Conservation (phyloP, 2,888 invertebrate genomes). For the Linyphia triangularis region DNA sequence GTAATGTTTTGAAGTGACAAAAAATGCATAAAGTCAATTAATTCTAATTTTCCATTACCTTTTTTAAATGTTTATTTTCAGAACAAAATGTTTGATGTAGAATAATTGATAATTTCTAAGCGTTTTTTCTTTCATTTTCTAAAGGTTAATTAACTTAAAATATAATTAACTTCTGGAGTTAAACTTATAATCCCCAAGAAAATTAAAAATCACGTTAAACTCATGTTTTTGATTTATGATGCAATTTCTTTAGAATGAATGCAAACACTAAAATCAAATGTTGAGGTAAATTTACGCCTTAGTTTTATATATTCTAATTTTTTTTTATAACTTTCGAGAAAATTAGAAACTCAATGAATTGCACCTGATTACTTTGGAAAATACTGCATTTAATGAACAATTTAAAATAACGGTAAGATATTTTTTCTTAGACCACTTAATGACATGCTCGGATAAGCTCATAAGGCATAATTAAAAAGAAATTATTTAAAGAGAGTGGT, state of each 20-base stretch:
- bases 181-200: neutral
- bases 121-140: neutral
- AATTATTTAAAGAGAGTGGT: slow-evolving; percentile 4
- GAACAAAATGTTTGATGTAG: neutral
- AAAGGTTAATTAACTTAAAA: neutral
- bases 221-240: neutral
- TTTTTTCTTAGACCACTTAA: neutral
- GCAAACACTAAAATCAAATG: neutral
- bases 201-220: neutral
- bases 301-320: neutral
- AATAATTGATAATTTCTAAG: too few relatives aligned
- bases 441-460: neutral
- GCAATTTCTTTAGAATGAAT: neutral
- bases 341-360: slow-evolving; percentile 12
- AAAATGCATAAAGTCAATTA: neutral
- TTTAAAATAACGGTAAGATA: neutral
- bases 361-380: neutral
- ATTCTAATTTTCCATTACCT: neutral
- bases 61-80: neutral
- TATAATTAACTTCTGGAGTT: neutral
- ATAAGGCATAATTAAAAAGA: slow-evolving; percentile 39
- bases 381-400: slow-evolving; percentile 22
- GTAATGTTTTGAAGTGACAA: too few relatives aligned
- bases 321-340: neutral
- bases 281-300: neutral